Conservation (phyloP, 1,140 invertebrate genomes). For the Thalassaphorura encarpata region DNA sequence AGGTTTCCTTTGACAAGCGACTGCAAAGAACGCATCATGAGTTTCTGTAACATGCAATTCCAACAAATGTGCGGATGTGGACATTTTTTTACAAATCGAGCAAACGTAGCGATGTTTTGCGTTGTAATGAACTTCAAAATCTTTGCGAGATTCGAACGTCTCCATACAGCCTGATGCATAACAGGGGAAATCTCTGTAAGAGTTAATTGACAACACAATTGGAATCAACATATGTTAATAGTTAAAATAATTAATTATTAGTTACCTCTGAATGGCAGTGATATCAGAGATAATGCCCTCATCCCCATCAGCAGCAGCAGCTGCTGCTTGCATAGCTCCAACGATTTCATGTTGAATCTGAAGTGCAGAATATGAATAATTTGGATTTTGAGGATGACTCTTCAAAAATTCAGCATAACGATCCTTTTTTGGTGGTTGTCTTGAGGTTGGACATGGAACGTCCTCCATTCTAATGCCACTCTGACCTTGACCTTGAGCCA, state of each 20-base stretch:
- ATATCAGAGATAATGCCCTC: not conserved
- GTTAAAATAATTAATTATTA: not conserved
- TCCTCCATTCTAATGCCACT: too few species aligned
- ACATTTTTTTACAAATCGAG: conserved; percentile 45
- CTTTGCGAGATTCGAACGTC: conserved; percentile 39
- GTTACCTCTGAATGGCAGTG: not conserved
- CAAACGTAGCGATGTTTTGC: conserved; percentile 42
- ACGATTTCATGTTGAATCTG: too few species aligned
- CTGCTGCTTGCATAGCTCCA: too few species aligned
- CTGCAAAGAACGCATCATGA: conserved; percentile 58
- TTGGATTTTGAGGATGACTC: too few species aligned
- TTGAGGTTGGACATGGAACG: not conserved
- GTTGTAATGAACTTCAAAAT: conserved; percentile 45
- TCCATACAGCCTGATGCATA: conserved; percentile 37
- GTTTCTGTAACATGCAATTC: conserved; percentile 57
- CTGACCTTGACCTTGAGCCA: too few species aligned
- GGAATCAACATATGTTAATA: not conserved
- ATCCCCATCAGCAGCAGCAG: not conserved
- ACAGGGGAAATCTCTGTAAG: conserved; percentile 37
- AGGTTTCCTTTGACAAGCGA: conserved; percentile 48
- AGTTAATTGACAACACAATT: not conserved
- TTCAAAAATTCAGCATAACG: not conserved
- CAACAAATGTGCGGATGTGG: conserved; percentile 52
- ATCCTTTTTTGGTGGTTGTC: not conserved
- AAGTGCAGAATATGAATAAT: too few species aligned